Percentiles rank a stretch among this genome's conserved stretches.
Evolutionary conservation across 2,113 vertebrate genomes (phyloP).

Genomic region (Nyctibius bracteatus): DNA sequence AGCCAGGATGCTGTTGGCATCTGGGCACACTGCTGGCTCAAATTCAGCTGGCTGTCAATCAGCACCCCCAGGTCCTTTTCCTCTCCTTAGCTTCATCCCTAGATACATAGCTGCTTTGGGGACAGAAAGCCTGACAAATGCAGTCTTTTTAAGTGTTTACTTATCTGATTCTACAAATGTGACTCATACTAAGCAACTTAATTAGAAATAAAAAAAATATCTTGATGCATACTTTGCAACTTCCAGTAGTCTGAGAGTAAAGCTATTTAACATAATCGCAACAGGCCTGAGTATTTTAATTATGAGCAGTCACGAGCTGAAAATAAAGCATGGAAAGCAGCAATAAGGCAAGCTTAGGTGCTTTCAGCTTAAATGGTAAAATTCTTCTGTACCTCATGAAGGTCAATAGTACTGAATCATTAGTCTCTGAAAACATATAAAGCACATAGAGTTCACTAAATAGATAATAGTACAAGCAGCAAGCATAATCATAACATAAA

Average conservation of each 20-base stretch:
- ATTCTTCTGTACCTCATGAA: neutral
- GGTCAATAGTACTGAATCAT: neutral
- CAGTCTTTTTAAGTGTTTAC: neutral
- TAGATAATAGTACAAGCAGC: neutral
- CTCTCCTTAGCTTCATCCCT: neutral
- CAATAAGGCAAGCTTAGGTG: neutral
- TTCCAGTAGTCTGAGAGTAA: neutral
- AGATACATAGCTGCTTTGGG: neutral
- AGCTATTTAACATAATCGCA: neutral
- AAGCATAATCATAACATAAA: neutral
- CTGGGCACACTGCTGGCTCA: neutral
- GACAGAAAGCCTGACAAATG: neutral
- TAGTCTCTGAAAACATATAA: neutral
- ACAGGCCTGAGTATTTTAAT: neutral
- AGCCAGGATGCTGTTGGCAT: neutral
- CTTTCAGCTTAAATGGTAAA: neutral
- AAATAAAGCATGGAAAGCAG: neutral
- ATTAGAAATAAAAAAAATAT: neutral
- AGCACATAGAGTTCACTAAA: neutral
- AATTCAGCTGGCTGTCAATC: fast-evolving
- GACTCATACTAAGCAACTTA: neutral
- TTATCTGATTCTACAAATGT: neutral
- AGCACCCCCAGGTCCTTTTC: neutral
- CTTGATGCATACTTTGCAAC: neutral
- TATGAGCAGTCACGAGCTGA: neutral